Percentiles rank a stretch among this genome's conserved stretches.
These are phyloP conservation scores for Phasia obesa DNA, from an alignment of 2,888 invertebrate genomes.

Conservation along the genomic window DNA sequence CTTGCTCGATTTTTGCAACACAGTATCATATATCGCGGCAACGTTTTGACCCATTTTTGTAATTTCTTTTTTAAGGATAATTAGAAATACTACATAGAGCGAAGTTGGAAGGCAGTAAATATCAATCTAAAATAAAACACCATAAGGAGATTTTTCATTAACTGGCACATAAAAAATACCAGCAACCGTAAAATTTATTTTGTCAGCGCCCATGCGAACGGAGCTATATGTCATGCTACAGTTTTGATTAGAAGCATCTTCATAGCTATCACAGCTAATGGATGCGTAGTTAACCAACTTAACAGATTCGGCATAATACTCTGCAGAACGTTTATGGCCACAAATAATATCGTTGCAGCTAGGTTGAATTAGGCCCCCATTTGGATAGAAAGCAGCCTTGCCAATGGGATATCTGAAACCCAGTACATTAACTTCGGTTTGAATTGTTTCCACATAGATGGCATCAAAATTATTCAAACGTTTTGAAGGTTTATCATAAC, in stretches of 20 bases:
- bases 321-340: slow-evolving; percentile 82
- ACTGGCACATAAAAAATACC: slow-evolving; percentile 78
- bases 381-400: slow-evolving; percentile 84
- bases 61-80: no score
- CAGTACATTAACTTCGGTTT: slow-evolving; percentile 78
- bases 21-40: no score
- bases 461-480: slow-evolving; percentile 77
- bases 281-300: slow-evolving; percentile 74
- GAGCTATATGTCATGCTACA: slow-evolving; percentile 75
- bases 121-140: slow-evolving; percentile 54
- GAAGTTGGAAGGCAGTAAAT: no score
- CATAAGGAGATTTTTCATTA: slow-evolving; percentile 75
- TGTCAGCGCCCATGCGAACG: slow-evolving; percentile 75
- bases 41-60: no score
- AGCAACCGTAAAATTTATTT: slow-evolving; percentile 74
- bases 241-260: slow-evolving; percentile 77
- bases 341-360: slow-evolving; percentile 83
- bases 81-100: no score
- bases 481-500: slow-evolving; percentile 72
- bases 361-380: slow-evolving; percentile 83
- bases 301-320: slow-evolving; percentile 83
- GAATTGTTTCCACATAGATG: slow-evolving; percentile 79
- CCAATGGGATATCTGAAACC: slow-evolving; percentile 80
- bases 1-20: no score
- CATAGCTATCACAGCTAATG: slow-evolving; percentile 73